phyloP scores from a whole-genome alignment of 2,888 invertebrate species.

The Mythimna ferrago region DNA sequence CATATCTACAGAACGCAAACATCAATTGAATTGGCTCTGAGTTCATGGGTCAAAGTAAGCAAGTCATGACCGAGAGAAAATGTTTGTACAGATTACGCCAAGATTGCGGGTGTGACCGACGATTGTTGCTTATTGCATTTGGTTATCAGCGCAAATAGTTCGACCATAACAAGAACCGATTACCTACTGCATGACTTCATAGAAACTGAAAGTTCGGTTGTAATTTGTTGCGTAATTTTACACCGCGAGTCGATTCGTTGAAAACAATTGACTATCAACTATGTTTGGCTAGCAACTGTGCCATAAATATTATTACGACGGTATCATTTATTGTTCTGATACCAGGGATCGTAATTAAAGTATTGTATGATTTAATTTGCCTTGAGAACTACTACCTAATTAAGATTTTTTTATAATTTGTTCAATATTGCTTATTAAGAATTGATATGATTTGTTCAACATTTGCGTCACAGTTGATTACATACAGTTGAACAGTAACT shows the following conservation, averaged over 20 bases:
- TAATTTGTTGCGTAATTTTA: conserved; percentile 22
- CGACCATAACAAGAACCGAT: conserved; percentile 20
- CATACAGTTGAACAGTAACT: not conserved
- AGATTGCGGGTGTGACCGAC: conserved; percentile 54
- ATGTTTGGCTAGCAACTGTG: not conserved
- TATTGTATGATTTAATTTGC: not conserved
- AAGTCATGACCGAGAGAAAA: conserved; percentile 53
- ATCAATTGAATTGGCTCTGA: conserved; percentile 35
- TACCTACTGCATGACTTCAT: conserved; percentile 8
- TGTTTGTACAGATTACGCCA: conserved; percentile 65
- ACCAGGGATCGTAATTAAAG: not conserved
- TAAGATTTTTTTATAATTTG: conserved; percentile 14
- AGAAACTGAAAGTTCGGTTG: conserved; percentile 36
- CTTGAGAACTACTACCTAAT: not conserved
- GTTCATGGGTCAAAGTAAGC: conserved; percentile 59
- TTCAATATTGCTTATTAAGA: conserved; percentile 6
- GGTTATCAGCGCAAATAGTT: conserved; percentile 44
- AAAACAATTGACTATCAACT: conserved; percentile 14
- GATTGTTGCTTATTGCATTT: conserved; percentile 22
- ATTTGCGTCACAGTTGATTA: not conserved
- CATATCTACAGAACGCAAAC: conserved; percentile 46
- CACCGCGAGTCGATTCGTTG: not conserved
- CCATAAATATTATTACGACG: not conserved
- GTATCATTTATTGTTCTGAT: not conserved
- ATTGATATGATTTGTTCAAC: not conserved